A percentile compares a stretch with the other conserved stretches of the same genome.
Conservation (phyloP, 2,113 vertebrate species). For the Grantiella picta region DNA sequence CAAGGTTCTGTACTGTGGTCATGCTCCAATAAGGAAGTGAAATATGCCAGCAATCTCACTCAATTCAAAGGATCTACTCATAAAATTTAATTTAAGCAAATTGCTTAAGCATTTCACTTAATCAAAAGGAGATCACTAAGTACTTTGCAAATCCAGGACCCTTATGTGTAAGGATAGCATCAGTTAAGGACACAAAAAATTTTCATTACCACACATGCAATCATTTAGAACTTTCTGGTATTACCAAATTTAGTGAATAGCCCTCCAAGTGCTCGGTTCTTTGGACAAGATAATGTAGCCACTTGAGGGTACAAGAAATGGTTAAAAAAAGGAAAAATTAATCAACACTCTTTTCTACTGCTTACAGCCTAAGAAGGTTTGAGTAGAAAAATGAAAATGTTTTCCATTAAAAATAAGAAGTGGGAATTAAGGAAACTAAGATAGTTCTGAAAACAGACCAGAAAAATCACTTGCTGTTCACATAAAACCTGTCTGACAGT, state of each 20-base stretch:
- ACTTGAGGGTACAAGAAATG: background rate
- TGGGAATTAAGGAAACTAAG: constrained; percentile 18
- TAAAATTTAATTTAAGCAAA: background rate
- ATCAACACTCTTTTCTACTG: background rate
- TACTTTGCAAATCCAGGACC: background rate
- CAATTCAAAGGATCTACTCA: constrained; percentile 11
- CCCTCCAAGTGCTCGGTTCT: background rate
- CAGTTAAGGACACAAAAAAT: background rate
- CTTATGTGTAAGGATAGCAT: background rate
- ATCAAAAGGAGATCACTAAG: background rate
- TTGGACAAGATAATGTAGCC: background rate
- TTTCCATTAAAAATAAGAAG: constrained; percentile 23
- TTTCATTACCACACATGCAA: background rate
- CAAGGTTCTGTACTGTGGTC: background rate
- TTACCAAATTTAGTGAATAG: background rate
- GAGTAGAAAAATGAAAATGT: background rate
- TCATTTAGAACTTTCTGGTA: background rate
- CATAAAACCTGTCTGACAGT: constrained; percentile 48
- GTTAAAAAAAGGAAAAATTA: background rate
- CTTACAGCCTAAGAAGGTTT: background rate
- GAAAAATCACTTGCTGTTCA: constrained; percentile 45
- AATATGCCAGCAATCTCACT: background rate
- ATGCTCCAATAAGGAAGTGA: background rate
- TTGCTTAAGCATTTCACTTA: background rate
- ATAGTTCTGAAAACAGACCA: constrained; percentile 31